Evolutionary conservation across 2,888 invertebrate species (phyloP).

Genomic region (Ochlodes sylvanus): DNA sequence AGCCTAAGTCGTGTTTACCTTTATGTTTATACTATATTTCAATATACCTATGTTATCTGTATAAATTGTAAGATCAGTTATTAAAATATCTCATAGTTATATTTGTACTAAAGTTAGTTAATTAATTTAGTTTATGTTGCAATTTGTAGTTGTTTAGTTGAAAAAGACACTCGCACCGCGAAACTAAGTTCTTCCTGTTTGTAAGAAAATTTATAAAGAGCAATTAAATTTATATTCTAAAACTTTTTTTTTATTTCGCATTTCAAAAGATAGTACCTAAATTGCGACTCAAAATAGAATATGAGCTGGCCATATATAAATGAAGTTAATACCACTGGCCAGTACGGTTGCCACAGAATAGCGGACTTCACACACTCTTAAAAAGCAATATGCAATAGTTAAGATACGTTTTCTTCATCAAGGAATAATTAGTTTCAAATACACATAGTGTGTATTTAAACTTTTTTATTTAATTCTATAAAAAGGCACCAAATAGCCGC

Average conservation of each 20-base stretch:
- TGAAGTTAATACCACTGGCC: too few species aligned
- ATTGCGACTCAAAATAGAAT: too few species aligned
- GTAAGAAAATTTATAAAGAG: slow-evolving; percentile 81
- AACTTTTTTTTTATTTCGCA: slow-evolving; percentile 44
- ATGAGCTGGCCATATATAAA: too few species aligned
- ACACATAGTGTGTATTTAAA: too few species aligned
- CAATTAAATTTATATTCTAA: slow-evolving; percentile 81
- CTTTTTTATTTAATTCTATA: too few species aligned
- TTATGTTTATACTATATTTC: slow-evolving; percentile 53
- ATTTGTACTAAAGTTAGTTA: slow-evolving; percentile 73
- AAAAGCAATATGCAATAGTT: too few species aligned
- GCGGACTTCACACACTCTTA: too few species aligned
- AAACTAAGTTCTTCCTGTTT: slow-evolving; percentile 77
- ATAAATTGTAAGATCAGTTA: slow-evolving; percentile 74
- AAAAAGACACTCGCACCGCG: slow-evolving; percentile 74
- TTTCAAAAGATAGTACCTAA: too few species aligned
- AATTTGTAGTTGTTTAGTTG: slow-evolving; percentile 63
- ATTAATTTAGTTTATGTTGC: slow-evolving; percentile 67
- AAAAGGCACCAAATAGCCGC: too few species aligned
- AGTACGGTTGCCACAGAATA: too few species aligned
- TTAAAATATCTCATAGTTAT: slow-evolving; percentile 77
- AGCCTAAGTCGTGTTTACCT: slow-evolving; percentile 61
- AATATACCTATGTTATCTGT: slow-evolving; percentile 63
- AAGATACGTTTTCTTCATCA: too few species aligned
- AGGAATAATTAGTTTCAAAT: too few species aligned